Percentiles rank a stretch among this genome's conserved stretches.
These are phyloP conservation scores for Trichogramma evanescens DNA, from an alignment of 2,888 invertebrate species.

Conservation along the genomic window DNA sequence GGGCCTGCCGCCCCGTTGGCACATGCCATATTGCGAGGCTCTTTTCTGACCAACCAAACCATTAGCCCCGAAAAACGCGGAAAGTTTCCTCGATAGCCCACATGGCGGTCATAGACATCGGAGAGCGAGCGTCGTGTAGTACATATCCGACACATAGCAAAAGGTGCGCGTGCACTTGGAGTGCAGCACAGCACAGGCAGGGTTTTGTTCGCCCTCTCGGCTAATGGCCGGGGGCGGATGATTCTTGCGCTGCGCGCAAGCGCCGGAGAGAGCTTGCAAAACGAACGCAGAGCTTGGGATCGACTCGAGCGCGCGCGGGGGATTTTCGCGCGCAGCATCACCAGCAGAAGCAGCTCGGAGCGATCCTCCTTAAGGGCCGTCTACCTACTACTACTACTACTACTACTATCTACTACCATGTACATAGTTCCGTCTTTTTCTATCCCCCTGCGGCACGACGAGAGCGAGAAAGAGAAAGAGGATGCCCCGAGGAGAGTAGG, in stretches of 20 bases:
- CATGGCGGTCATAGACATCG: conserved; percentile 4
- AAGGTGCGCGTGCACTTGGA: neutral
- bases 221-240: neutral
- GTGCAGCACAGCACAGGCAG: neutral
- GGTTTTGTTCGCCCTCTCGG: neutral
- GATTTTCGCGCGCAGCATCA: no score
- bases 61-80: conserved; percentile 7
- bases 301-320: no score
- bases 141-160: neutral
- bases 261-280: neutral
- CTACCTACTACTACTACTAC: no score
- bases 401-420: no score
- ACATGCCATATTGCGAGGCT: neutral
- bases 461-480: no score
- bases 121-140: neutral
- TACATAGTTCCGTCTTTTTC: no score
- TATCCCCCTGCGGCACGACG: no score
- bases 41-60: neutral
- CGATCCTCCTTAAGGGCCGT: no score
- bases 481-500: no score
- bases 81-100: neutral
- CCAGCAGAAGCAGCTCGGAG: no score
- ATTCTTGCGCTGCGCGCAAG: neutral
- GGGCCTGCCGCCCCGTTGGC: no score
- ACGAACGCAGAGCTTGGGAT: no score